Percentiles rank a stretch among this genome's conserved stretches.
These are phyloP conservation scores for Neoaliturus tenellus DNA, from an alignment of 2,888 invertebrate genomes.

Conservation along the genomic window DNA sequence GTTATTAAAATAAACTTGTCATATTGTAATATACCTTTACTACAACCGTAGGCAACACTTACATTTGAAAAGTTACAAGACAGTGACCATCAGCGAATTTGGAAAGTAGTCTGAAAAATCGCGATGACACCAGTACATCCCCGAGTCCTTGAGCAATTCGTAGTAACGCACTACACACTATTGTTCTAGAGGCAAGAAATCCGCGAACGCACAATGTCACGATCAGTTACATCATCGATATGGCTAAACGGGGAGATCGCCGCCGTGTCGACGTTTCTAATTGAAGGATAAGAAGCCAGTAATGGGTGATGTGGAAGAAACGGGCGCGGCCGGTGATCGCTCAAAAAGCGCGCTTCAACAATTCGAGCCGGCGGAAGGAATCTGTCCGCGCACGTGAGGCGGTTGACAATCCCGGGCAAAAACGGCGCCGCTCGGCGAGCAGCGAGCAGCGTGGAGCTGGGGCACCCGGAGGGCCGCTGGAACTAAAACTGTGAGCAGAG, in stretches of 20 bases:
- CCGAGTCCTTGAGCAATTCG: background rate
- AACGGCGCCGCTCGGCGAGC: background rate
- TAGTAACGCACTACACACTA: background rate
- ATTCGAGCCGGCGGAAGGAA: constrained; percentile 18
- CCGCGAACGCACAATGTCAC: background rate
- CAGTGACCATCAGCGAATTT: too few relatives aligned
- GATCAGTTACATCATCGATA: background rate
- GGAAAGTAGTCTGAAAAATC: background rate
- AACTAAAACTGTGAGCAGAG: too few relatives aligned
- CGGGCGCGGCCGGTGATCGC: constrained; percentile 1
- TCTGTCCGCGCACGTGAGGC: constrained; percentile 28
- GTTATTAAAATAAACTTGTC: too few relatives aligned
- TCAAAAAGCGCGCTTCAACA: constrained; percentile 36
- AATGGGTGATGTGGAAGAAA: constrained; percentile 22
- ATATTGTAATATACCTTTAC: too few relatives aligned
- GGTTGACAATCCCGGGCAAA: constrained; percentile 23
- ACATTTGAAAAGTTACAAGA: too few relatives aligned
- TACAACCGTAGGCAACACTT: too few relatives aligned
- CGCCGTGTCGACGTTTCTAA: constrained; percentile 13
- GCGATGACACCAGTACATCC: too few relatives aligned
- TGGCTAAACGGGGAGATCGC: background rate
- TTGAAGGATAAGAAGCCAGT: constrained; percentile 36
- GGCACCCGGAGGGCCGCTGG: too few relatives aligned
- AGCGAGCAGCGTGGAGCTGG: background rate
- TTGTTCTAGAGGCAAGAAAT: background rate